Evolutionary conservation across 2,797 vertebrate genomes (phyloP).

Genomic region (Pseudochaenichthys georgianus): DNA sequence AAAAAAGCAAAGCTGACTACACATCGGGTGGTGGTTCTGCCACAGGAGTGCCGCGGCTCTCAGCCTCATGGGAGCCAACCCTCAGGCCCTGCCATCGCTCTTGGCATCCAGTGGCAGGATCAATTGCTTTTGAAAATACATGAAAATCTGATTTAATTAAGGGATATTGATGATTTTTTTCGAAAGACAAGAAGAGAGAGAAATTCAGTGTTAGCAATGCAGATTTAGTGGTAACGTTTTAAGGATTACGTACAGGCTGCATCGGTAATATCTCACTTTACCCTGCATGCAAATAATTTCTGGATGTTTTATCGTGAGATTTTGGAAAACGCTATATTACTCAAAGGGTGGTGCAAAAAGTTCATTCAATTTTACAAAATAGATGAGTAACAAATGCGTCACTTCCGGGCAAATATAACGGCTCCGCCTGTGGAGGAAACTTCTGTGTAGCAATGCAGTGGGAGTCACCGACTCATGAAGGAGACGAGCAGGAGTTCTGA

Average conservation of each 20-base stretch:
- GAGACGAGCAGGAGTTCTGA: too few relatives aligned
- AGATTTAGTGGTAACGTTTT: neutral
- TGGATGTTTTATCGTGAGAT: neutral
- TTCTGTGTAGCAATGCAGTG: too few relatives aligned
- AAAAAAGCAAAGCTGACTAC: conserved; percentile 39
- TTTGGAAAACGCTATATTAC: neutral
- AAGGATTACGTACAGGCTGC: neutral
- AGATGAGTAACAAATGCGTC: too few relatives aligned
- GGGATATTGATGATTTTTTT: conserved; percentile 35
- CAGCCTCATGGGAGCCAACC: neutral
- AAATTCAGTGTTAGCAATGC: neutral
- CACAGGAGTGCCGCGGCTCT: neutral
- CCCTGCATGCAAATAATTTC: neutral
- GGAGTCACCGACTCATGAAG: too few relatives aligned
- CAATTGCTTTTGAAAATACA: conserved; percentile 50
- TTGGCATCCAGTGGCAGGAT: conserved; percentile 38
- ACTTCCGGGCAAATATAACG: too few relatives aligned
- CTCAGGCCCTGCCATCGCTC: conserved; percentile 24
- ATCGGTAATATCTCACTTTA: neutral
- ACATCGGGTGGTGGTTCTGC: conserved; percentile 2
- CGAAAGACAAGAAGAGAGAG: neutral
- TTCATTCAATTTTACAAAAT: neutral
- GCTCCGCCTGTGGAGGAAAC: too few relatives aligned
- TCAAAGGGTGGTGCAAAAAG: neutral
- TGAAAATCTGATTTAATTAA: conserved; percentile 57